A percentile compares a stretch with the other conserved stretches of the same genome.
These are phyloP conservation scores for Microplitis deprimator DNA, from an alignment of 2,888 invertebrate species.

Conservation along the genomic window DNA sequence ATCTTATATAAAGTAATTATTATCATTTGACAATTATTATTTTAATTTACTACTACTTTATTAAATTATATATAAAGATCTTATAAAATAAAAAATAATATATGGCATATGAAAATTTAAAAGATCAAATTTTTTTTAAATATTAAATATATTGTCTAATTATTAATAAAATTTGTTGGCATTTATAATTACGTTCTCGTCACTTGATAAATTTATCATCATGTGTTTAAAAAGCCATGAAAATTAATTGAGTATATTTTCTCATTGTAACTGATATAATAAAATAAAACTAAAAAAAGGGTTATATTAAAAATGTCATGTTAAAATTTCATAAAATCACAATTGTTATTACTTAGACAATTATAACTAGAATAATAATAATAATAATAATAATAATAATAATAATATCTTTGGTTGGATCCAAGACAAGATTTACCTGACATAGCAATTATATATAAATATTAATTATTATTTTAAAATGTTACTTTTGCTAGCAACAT, in stretches of 20 bases:
- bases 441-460: neutral
- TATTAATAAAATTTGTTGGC: no score
- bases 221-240: neutral
- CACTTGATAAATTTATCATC: neutral
- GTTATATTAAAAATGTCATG: neutral
- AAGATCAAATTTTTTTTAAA: no score
- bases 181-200: no score
- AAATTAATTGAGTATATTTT: neutral
- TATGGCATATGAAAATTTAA: no score
- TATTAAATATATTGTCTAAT: no score
- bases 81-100: no score
- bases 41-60: no score
- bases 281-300: neutral
- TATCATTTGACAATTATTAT: no score
- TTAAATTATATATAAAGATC: no score
- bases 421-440: neutral
- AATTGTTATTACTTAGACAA: neutral
- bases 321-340: neutral
- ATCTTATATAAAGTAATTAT: no score
- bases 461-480: neutral
- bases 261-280: neutral
- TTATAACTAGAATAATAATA: neutral
- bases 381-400: neutral
- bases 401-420: neutral
- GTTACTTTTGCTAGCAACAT: neutral